Evolutionary conservation across 2,888 invertebrate species (phyloP), one percentile per base, ranked within the genome.

Genomic region (Tubulanus polymorphus): DNA sequence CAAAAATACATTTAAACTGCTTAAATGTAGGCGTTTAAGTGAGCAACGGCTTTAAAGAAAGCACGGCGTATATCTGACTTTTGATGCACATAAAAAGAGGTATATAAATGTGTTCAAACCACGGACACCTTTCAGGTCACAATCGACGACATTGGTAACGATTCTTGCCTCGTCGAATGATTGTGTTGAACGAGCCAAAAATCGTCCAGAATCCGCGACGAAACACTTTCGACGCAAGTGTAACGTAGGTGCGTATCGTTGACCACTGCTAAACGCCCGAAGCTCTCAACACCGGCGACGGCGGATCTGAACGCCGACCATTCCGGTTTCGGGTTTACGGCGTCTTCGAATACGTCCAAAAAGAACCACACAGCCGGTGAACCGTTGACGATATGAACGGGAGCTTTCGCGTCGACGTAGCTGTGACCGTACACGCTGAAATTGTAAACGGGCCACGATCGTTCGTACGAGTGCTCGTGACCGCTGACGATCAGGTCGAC

Each of bases 401-500:
- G 71, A 0, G 71, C 71, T 12, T 49, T 57, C 6, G 70, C 69
- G 49, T 70, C 59, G 5, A 52, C 57, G 54, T 74, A 74, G 51
- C 66, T 62, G 8, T 61, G 59, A 10, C 62, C 53, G 6, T 64
- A 27, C 1, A 64, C 65, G 20, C 61, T 55, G 0, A 63, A 65
- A 20, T 68, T 59, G 55, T 68, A 69, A 37, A 70, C 59, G 2
- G 74, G 74, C 65, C 68, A 74, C 12, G 68, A 54, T 1, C 74
- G 60, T 59, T 74, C 74, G 51, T 74, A 74, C 10, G 66, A 63
- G 51, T 68, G 68, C 54, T 69, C 68, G 32, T 70, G 69, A 5
- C 67, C 68, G 54, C 70, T 64, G 23, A 74, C 52, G 0, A 73
- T 62, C 1, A 74, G 51, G 54, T 74, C 73, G 5, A 74, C 71